phyloP scores from a whole-genome alignment of 1,140 invertebrate genomes.

The Acyrthosiphon pisum region DNA sequence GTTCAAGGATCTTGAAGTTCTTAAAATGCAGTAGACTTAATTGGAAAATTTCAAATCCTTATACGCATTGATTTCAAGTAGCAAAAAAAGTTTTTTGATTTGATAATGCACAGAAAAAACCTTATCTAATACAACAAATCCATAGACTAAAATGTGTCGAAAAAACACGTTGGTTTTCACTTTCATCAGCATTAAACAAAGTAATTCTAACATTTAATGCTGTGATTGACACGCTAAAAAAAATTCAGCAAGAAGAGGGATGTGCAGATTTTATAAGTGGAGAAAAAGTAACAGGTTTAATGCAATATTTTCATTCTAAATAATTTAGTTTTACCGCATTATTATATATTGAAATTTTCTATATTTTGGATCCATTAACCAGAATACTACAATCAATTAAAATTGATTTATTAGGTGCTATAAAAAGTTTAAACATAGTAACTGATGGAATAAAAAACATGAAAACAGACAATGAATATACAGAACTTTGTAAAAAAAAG shows the following conservation, averaged over 20 bases:
- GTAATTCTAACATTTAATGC: not conserved
- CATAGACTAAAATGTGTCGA: not conserved
- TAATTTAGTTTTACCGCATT: not conserved
- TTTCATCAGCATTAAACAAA: not conserved
- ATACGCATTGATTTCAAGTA: not conserved
- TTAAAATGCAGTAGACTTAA: not conserved
- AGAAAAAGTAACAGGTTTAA: not conserved
- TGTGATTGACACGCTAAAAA: not conserved
- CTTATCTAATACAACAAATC: not conserved
- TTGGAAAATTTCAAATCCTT: not conserved
- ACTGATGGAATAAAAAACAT: not conserved
- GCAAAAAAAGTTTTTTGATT: not conserved
- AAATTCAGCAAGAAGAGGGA: not conserved
- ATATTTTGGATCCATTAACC: not conserved
- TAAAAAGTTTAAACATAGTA: not conserved
- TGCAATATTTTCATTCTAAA: not conserved
- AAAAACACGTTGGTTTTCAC: not conserved
- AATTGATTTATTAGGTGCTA: constrained; percentile 5
- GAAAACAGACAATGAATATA: not conserved
- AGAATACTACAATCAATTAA: not conserved
- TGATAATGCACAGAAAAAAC: not conserved
- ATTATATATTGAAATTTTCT: not conserved
- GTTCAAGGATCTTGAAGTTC: not conserved
- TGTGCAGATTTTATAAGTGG: not conserved
- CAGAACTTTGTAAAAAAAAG: not conserved